Conservation (phyloP, 2,888 invertebrate genomes). For the Holacanthella duospinosa region DNA sequence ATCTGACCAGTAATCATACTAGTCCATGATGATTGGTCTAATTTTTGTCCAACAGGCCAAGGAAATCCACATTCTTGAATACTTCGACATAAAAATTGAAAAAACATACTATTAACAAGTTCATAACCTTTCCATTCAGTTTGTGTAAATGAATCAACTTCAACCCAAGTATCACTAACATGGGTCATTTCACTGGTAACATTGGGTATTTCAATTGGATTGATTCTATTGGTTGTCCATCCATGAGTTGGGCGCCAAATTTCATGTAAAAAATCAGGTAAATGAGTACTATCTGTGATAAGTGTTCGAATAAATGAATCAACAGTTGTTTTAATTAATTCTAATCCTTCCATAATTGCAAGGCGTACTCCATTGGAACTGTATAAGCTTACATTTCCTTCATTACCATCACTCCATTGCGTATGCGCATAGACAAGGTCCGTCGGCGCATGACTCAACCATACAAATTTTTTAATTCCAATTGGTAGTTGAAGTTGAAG, state of each 20-base stretch:
- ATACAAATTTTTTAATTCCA: constrained; percentile 18
- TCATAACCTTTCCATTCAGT: background rate
- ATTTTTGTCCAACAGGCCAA: background rate
- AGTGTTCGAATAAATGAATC: background rate
- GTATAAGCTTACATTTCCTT: constrained; percentile 1
- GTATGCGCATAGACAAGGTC: constrained; percentile 13
- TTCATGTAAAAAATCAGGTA: constrained; percentile 1
- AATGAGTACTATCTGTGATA: background rate
- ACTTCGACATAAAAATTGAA: constrained; percentile 5
- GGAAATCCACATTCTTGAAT: constrained; percentile 4
- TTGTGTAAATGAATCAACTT: background rate
- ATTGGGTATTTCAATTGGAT: background rate
- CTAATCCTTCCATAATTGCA: constrained; percentile 8
- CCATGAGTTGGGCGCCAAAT: constrained; percentile 8
- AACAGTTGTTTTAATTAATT: background rate
- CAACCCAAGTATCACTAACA: background rate
- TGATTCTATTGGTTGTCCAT: background rate
- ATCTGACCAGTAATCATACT: constrained; percentile 7
- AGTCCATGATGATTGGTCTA: background rate
- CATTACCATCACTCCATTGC: constrained; percentile 10
- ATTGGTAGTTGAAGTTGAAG: constrained; percentile 22
- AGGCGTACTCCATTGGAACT: background rate
- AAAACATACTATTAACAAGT: background rate
- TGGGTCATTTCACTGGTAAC: background rate
- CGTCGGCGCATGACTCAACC: constrained; percentile 15